phyloP scores from a whole-genome alignment of 2,113 vertebrate genomes.

The Plecturocebus donacophilus region DNA sequence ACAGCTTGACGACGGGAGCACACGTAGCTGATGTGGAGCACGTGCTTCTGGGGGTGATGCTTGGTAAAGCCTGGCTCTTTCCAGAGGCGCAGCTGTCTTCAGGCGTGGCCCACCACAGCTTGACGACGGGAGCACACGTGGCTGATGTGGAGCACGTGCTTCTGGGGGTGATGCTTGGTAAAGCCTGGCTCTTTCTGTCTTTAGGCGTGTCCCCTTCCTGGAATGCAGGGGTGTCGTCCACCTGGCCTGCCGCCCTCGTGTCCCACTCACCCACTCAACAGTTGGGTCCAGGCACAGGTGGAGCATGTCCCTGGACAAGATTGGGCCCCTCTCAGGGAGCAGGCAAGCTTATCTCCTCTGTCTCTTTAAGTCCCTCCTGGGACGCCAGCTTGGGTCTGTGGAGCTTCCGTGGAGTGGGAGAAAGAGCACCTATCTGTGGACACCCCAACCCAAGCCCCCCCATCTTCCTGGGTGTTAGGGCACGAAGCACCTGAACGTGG shows the following conservation, averaged over 20 bases:
- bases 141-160: too few species aligned
- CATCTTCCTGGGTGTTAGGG: background rate
- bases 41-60: too few species aligned
- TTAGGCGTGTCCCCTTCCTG: background rate
- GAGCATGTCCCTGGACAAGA: background rate
- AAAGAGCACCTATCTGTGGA: background rate
- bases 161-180: too few species aligned
- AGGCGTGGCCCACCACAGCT: background rate
- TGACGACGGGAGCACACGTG: too few species aligned
- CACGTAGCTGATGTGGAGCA: too few species aligned
- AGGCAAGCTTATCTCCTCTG: background rate
- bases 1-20: too few species aligned
- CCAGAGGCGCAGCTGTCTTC: too few species aligned
- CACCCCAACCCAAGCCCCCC: rapidly evolving
- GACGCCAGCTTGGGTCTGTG: too few species aligned
- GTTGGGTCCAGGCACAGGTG: background rate
- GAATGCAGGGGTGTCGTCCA: background rate
- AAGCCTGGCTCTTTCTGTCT: background rate
- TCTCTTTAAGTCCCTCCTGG: too few species aligned
- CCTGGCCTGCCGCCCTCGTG: background rate
- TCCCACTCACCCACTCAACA: rapidly evolving
- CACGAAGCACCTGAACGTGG: rapidly evolving
- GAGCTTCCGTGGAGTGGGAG: background rate
- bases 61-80: too few species aligned
- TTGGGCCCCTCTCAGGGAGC: background rate